phyloP scores from a whole-genome alignment of 2,888 invertebrate species.

The Hyalella azteca region DNA sequence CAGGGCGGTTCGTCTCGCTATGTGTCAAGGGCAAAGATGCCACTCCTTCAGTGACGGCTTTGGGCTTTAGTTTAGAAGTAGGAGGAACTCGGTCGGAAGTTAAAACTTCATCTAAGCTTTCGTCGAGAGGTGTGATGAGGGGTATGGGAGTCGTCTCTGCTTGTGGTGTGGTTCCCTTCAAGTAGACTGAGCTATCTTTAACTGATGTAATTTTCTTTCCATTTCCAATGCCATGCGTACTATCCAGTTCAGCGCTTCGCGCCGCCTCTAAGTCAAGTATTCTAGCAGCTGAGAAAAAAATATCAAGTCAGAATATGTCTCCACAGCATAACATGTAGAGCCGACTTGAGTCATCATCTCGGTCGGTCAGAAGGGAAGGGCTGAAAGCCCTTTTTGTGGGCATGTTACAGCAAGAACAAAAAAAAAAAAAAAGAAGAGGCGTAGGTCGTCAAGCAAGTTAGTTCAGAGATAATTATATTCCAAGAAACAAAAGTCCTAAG shows the following conservation, averaged over 20 bases:
- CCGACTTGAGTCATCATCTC: conserved; percentile 20
- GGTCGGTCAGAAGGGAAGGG: conserved; percentile 12
- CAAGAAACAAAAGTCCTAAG: neutral
- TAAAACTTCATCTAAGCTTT: neutral
- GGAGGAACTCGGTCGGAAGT: neutral
- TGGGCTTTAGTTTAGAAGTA: neutral
- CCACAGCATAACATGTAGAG: neutral
- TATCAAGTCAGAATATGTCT: conserved; percentile 28
- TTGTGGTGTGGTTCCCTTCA: conserved; percentile 21
- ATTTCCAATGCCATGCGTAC: neutral
- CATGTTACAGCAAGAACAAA: neutral
- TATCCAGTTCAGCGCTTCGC: conserved; percentile 6
- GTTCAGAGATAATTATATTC: neutral
- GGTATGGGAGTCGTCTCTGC: conserved; percentile 25
- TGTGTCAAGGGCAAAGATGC: neutral
- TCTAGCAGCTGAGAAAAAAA: conserved; percentile 34
- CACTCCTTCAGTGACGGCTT: neutral
- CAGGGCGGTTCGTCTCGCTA: conserved; percentile 3
- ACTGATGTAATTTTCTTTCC: neutral
- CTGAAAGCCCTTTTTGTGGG: neutral
- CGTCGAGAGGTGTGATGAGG: neutral
- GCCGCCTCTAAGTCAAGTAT: conserved; percentile 23
- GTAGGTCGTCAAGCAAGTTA: neutral
- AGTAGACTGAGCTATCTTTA: neutral
- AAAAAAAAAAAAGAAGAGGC: neutral